Base-by-base conservation (phyloP, 1,140 invertebrate species). In the Cheumatopsyche charites region DNA sequence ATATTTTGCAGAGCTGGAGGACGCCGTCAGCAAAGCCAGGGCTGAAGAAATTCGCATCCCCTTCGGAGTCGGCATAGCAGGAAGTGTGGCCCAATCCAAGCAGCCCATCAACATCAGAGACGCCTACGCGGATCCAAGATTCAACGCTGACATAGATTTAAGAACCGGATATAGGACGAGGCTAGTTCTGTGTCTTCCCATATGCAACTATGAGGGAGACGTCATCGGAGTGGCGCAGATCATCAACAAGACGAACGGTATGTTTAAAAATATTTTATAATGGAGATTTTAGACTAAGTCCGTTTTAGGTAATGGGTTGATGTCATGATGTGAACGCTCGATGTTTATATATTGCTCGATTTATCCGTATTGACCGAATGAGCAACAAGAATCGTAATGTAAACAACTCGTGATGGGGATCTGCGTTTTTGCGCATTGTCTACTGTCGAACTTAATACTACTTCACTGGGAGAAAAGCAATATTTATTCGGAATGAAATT, bases 221-320 rank as follows among this genome's bases (percentile, higher is more conserved):
- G 96, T 98, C 0, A 96, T 98, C 73, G 97, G 96, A 2, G 96
- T 98, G 0, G 96, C 96, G 36, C 95, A 98, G 86, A 96, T 98
- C 75, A 96, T 98, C 75, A 98, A 98, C 82, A 98, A 98, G 85
- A 94, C 92, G 55, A 90, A 94, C 80, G 92, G 89, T 80, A 76
- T 12, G 21, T 6, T 19, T 61, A n/a, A n/a, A n/a, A n/a, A n/a
- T n/a, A n/a, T n/a, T n/a, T n/a, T n/a, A n/a, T n/a, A n/a, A n/a
- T n/a, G n/a, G n/a, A n/a, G n/a, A n/a, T n/a, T n/a, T n/a, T n/a
- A n/a, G n/a, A n/a, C n/a, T n/a, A n/a, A n/a, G n/a, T n/a, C n/a
- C n/a, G n/a, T n/a, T n/a, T n/a, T n/a, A n/a, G n/a, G n/a, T n/a
- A n/a, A n/a, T n/a, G n/a, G n/a, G n/a, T n/a, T n/a, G n/a, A n/a